phyloP scores from a whole-genome alignment of 2,797 vertebrate genomes.

The Oreochromis mossambicus region DNA sequence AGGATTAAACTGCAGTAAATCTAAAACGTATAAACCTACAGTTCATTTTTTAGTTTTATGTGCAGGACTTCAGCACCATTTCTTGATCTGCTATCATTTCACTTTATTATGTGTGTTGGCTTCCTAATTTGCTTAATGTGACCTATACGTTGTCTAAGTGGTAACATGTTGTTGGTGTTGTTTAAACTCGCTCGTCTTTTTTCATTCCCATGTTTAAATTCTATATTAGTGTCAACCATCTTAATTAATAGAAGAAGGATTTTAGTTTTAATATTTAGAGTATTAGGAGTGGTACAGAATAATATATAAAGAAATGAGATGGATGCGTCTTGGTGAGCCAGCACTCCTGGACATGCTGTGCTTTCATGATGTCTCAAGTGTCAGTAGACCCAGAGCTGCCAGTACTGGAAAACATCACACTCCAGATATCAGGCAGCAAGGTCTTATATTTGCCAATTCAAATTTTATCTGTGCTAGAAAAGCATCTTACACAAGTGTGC shows the following conservation, averaged over 20 bases:
- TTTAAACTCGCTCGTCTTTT: fast-evolving
- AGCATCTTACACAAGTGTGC: not conserved
- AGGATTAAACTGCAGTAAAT: too few species aligned
- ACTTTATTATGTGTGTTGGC: not conserved
- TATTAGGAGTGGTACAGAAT: not conserved
- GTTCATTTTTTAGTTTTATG: not conserved
- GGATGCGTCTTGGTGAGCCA: not conserved
- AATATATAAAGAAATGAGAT: slow-evolving; percentile 4
- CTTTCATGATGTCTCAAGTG: slow-evolving; percentile 22
- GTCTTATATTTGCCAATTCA: slow-evolving; percentile 22
- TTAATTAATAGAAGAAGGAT: not conserved
- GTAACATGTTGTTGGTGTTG: not conserved
- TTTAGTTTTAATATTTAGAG: not conserved
- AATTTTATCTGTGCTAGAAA: slow-evolving; percentile 17
- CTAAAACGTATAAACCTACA: not conserved
- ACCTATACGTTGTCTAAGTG: not conserved
- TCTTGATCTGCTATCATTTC: not conserved
- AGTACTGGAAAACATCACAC: slow-evolving; percentile 29
- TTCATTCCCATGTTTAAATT: not conserved
- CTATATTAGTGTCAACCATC: fast-evolving
- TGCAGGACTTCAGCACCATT: not conserved
- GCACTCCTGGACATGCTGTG: slow-evolving; percentile 7
- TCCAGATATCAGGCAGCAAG: slow-evolving; percentile 2
- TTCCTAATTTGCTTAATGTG: not conserved
- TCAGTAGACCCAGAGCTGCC: slow-evolving; percentile 23